Conservation (phyloP, 2,888 invertebrate species). For the Axea sp. region DNA sequence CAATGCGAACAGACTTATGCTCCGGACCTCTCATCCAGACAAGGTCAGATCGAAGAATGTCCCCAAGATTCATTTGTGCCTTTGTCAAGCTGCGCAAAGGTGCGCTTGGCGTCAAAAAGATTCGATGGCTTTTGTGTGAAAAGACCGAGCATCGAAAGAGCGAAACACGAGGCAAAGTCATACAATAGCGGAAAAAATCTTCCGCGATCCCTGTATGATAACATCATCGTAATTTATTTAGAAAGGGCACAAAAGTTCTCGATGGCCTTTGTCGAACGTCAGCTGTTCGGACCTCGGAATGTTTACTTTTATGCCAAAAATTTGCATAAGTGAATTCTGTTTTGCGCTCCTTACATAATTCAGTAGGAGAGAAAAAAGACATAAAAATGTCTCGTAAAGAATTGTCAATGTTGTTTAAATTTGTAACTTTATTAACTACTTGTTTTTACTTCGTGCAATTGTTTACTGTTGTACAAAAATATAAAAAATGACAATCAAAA, state of each 20-base stretch:
- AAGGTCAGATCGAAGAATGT: slow-evolving; percentile 41
- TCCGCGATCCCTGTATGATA: slow-evolving; percentile 32
- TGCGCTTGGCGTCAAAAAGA: slow-evolving; percentile 24
- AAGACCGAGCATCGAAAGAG: slow-evolving; percentile 9
- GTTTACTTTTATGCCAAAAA: slow-evolving; percentile 32
- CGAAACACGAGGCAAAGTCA: slow-evolving; percentile 26
- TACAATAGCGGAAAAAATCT: slow-evolving; percentile 32
- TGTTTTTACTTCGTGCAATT: too few relatives aligned
- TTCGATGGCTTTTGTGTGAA: slow-evolving; percentile 18
- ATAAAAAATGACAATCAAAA: too few relatives aligned
- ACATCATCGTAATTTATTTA: slow-evolving; percentile 34
- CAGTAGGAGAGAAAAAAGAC: slow-evolving; percentile 23
- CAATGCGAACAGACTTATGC: slow-evolving; percentile 26
- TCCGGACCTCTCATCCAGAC: slow-evolving; percentile 9
- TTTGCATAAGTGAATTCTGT: slow-evolving; percentile 50
- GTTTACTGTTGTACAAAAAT: too few relatives aligned
- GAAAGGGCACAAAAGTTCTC: slow-evolving; percentile 9
- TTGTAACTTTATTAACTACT: slow-evolving; percentile 51
- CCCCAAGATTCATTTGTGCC: slow-evolving; percentile 34
- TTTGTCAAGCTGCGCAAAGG: slow-evolving; percentile 33
- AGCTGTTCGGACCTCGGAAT: slow-evolving; percentile 30
- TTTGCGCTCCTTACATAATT: slow-evolving; percentile 39
- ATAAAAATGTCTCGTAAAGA: slow-evolving; percentile 48
- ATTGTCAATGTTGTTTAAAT: slow-evolving; percentile 22
- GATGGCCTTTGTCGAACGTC: slow-evolving; percentile 28